phyloP scores from a whole-genome alignment of 2,888 invertebrate species.

The Antitype chi region DNA sequence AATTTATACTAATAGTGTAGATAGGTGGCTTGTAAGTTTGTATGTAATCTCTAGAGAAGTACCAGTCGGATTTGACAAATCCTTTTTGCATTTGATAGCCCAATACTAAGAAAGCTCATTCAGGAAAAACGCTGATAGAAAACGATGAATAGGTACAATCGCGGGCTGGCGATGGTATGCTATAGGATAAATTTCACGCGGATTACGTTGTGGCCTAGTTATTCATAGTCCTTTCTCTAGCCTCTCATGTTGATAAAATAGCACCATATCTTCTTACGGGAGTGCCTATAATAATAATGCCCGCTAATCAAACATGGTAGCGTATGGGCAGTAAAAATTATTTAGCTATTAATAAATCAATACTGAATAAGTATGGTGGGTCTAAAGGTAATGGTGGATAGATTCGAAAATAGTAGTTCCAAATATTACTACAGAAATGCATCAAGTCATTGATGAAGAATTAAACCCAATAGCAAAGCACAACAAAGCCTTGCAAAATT shows the following conservation, averaged over 20 bases:
- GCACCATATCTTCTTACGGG: neutral
- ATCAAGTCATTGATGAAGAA: neutral
- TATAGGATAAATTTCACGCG: too few relatives aligned
- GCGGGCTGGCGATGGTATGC: too few relatives aligned
- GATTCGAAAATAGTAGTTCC: neutral
- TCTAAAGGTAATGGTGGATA: neutral
- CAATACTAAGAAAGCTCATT: too few relatives aligned
- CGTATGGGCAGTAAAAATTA: neutral
- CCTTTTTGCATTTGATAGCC: too few relatives aligned
- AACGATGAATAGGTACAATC: too few relatives aligned
- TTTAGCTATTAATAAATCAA: neutral
- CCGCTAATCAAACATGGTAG: too few relatives aligned
- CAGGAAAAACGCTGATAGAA: too few relatives aligned
- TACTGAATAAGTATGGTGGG: neutral
- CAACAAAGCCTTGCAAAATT: conserved; percentile 9
- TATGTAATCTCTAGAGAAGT: too few relatives aligned
- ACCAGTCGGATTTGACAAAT: too few relatives aligned
- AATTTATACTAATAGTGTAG: too few relatives aligned
- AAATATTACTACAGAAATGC: conserved; percentile 1
- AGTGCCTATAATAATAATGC: neutral
- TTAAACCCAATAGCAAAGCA: conserved; percentile 11
- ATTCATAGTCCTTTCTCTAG: neutral
- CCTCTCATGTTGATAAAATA: neutral
- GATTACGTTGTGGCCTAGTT: too few relatives aligned
- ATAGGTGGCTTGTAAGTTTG: too few relatives aligned